Percentiles rank a stretch among this genome's conserved stretches.
Conservation (phyloP, 2,113 vertebrate genomes). For the Peucedramus taeniatus region DNA sequence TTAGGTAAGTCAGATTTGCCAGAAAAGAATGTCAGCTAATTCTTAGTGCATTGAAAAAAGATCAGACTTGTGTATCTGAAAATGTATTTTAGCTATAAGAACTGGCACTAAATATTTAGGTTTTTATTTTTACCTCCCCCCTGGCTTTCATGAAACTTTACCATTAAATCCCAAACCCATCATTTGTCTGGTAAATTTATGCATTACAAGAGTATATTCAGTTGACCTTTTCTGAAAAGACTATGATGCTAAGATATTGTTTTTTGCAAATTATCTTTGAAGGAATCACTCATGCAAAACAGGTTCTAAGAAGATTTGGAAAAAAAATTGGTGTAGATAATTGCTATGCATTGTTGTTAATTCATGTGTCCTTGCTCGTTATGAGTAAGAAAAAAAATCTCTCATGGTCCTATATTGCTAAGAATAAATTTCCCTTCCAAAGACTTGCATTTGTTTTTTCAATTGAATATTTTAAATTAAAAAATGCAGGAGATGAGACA, state of each 20-base stretch:
- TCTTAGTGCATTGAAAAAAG: background rate
- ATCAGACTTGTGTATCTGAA: background rate
- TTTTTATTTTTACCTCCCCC: background rate
- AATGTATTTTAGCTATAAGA: background rate
- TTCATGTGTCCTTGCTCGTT: background rate
- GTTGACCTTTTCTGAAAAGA: background rate
- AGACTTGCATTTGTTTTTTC: background rate
- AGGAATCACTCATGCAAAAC: background rate
- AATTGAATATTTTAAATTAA: background rate
- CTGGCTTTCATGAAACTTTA: background rate
- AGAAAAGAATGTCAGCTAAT: background rate
- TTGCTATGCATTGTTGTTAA: background rate
- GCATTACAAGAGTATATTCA: background rate
- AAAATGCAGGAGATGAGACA: background rate
- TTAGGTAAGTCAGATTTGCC: background rate
- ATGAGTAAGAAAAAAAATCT: background rate
- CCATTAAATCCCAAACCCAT: background rate
- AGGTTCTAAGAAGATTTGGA: background rate
- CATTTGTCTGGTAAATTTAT: background rate
- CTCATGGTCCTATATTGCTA: background rate
- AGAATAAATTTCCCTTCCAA: background rate
- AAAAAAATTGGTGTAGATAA: background rate
- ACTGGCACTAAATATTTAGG: rapidly evolving
- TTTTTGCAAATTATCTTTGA: background rate
- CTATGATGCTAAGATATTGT: background rate